A percentile compares a stretch with the other conserved stretches of the same genome.
Conservation (phyloP, 2,113 vertebrate species). For the Chrysochloris asiatica region DNA sequence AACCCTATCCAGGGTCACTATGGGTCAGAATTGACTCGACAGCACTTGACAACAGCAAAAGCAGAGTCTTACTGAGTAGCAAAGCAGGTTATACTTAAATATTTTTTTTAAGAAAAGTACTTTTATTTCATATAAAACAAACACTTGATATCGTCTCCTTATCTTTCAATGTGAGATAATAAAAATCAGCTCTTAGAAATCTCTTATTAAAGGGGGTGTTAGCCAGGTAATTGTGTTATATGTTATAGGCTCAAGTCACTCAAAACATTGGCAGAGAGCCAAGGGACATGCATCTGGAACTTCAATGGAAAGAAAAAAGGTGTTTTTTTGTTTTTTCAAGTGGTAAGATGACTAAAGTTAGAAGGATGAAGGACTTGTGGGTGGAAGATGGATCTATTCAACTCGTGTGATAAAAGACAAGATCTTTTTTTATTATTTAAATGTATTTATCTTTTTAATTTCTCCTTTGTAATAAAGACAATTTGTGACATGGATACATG, state of each 20-base stretch:
- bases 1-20: too few species aligned
- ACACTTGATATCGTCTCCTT: conserved; percentile 55
- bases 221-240: background rate
- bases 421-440: too few species aligned
- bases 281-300: background rate
- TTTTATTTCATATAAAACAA: conserved; percentile 68
- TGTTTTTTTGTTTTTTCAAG: too few species aligned
- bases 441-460: too few species aligned
- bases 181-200: conserved; percentile 47
- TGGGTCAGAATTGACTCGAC: too few species aligned
- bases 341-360: background rate
- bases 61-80: conserved; percentile 47
- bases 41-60: too few species aligned
- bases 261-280: background rate
- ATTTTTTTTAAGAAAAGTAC: background rate
- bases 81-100: conserved; percentile 48
- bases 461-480: too few species aligned
- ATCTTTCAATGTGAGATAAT: conserved; percentile 56
- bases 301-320: too few species aligned
- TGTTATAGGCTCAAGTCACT: conserved; percentile 17
- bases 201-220: background rate
- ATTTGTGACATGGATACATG: too few species aligned
- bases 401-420: too few species aligned
- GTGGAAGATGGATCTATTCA: too few species aligned
- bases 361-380: background rate